Evolutionary conservation across 2,113 vertebrate genomes (phyloP), one percentile per base, ranked within the genome.

Genomic region (Ornithorhynchus anatinus): DNA sequence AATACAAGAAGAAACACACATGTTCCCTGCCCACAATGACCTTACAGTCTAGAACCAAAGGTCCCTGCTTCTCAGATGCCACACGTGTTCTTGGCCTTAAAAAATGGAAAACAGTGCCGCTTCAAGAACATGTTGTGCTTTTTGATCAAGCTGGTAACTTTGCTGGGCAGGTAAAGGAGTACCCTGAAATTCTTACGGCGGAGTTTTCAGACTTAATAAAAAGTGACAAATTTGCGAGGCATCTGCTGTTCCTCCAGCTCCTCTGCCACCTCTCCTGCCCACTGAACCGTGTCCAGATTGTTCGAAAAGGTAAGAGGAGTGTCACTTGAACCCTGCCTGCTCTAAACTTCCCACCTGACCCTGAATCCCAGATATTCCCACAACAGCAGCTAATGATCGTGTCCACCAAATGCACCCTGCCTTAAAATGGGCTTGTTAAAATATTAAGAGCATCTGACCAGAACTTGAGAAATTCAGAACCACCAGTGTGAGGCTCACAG

Each of bases 271-370:
- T 48, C 69, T 64, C 27, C 54, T 80, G 31, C 36, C 44, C 75
- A 85, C 84, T 84, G 61, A 81, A 84, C 75, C 66, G 54, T 42
- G 65, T 36, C 53, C 51, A 38, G 17, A 61, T 51, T 56, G 57
- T 62, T 60, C 44, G 63, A 72, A n/a, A 51, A 40, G 56, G 77
- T 77, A 58, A 80, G 76, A 37, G 52, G 72, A 85, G 78, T 14
- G 22, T 72, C 56, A 35, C 65, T 71, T 62, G 42, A n/a, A 47
- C 59, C 47, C 69, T 69, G 75, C 69, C 72, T 81, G 72, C 47
- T 75, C 38, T 6, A 52, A 77, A 63, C 51, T 50, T 62, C 53
- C 52, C 52, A 60, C 27, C 69, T 75, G 80, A 72, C 54, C 15
- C 32, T 3, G 38, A 57, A 60, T 60, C 45, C 56, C 32, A 23